phyloP scores from a whole-genome alignment of 1,140 invertebrate genomes.

The Akabosia matsudoensis region DNA sequence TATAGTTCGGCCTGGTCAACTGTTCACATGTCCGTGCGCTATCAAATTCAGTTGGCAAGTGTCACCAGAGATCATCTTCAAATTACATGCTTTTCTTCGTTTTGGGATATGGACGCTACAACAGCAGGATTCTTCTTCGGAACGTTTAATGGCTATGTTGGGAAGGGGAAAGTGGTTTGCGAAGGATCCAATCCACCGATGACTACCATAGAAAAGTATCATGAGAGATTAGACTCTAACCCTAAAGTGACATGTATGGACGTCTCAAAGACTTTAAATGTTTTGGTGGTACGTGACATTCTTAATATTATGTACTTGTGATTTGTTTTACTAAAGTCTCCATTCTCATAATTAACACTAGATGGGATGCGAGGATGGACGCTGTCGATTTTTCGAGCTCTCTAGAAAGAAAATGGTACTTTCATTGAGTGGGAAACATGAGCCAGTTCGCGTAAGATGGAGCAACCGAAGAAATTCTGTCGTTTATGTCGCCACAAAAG shows the following conservation, averaged over 20 bases:
- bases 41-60: constrained; percentile 13
- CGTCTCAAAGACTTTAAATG: constrained; percentile 3
- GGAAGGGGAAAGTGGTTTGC: constrained; percentile 27
- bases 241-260: not conserved
- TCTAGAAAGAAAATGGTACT: constrained; percentile 24
- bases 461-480: constrained; percentile 27
- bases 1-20: constrained; percentile 33
- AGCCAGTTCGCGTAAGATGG: constrained; percentile 29
- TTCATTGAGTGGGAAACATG: constrained; percentile 22
- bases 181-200: not conserved
- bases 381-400: constrained; percentile 28
- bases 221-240: not conserved
- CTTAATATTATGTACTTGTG: not conserved
- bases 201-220: constrained; percentile 5
- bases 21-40: constrained; percentile 27
- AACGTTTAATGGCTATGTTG: constrained; percentile 32
- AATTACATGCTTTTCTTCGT: constrained; percentile 14
- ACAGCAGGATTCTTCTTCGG: constrained; percentile 27
- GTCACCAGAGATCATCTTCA: not conserved
- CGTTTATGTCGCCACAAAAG: constrained; percentile 33
- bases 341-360: not conserved
- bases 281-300: not conserved
- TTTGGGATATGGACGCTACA: constrained; percentile 16
- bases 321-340: not conserved
- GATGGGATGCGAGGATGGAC: constrained; percentile 33